Evolutionary conservation across 2,113 vertebrate genomes (phyloP).

Genomic region (Menura novaehollandiae): DNA sequence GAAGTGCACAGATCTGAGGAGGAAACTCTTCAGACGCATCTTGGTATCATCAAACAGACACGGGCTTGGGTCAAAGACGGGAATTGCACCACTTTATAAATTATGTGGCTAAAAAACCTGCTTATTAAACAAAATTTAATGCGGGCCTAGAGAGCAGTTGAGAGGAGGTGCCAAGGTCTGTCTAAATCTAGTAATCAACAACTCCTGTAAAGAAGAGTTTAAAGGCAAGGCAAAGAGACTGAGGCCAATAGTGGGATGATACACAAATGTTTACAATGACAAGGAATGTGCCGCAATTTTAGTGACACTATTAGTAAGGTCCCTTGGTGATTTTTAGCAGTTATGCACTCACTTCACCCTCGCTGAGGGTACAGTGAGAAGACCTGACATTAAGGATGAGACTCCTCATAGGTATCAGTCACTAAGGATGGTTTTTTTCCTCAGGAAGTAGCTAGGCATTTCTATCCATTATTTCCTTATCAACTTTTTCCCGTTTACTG

Average conservation of each 20-base stretch:
- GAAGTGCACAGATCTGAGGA: not conserved
- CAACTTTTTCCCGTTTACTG: not conserved
- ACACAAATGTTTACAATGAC: not conserved
- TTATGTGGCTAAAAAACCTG: accelerated
- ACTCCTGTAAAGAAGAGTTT: not conserved
- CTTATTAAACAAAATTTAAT: not conserved
- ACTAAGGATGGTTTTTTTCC: not conserved
- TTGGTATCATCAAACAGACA: not conserved
- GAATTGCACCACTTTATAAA: not conserved
- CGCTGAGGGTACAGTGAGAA: not conserved
- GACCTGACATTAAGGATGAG: not conserved
- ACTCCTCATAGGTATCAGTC: not conserved
- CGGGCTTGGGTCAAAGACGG: not conserved
- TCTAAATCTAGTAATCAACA: not conserved
- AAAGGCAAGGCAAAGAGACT: not conserved
- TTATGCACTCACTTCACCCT: not conserved
- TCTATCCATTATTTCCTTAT: not conserved
- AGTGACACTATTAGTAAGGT: not conserved
- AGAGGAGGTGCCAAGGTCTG: not conserved
- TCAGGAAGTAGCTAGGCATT: not conserved
- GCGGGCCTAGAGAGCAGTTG: not conserved
- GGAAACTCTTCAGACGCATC: not conserved
- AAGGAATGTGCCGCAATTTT: not conserved
- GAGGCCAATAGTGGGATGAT: not conserved
- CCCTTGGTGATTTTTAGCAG: not conserved